Evolutionary conservation across 2,113 vertebrate genomes (phyloP).

Genomic region (Accipiter cooperii): DNA sequence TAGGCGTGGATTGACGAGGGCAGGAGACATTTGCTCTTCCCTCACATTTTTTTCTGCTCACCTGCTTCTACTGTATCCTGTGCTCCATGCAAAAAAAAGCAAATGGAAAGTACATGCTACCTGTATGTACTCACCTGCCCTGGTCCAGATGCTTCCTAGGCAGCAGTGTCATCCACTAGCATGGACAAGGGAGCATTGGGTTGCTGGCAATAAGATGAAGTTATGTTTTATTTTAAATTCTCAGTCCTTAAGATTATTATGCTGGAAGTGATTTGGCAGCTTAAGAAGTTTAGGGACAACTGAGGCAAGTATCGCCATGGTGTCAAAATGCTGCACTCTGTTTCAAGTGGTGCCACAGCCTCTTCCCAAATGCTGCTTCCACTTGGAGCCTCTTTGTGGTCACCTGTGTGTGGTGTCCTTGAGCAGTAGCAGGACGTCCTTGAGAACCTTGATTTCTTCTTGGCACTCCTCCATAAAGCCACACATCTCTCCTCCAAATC

Average conservation of each 20-base stretch:
- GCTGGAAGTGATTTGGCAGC: neutral
- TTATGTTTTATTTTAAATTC: neutral
- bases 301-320: neutral
- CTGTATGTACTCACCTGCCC: no score
- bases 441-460: neutral
- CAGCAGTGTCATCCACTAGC: neutral
- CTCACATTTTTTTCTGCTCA: neutral
- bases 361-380: neutral
- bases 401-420: neutral
- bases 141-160: neutral
- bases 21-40: neutral
- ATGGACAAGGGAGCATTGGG: neutral
- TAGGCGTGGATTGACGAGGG: neutral
- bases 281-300: neutral
- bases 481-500: neutral
- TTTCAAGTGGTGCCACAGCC: neutral
- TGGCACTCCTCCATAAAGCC: neutral
- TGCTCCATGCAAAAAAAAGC: neutral
- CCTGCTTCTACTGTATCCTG: neutral
- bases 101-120: neutral
- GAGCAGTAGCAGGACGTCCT: neutral
- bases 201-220: neutral
- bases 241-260: neutral
- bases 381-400: neutral
- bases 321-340: neutral